phyloP scores from a whole-genome alignment of 2,797 vertebrate genomes.

The Arrhamphus sclerolepis region DNA sequence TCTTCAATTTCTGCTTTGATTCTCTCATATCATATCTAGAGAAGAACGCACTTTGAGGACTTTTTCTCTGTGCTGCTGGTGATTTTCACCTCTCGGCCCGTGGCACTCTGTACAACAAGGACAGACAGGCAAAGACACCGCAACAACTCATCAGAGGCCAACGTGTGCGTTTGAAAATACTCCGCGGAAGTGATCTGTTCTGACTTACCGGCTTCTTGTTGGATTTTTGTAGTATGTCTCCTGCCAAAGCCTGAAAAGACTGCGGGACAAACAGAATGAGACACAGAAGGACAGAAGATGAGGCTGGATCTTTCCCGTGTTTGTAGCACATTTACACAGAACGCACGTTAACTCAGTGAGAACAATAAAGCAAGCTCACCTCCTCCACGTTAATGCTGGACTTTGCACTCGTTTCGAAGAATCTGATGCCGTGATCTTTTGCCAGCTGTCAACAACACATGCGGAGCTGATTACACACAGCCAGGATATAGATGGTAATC shows the following conservation, averaged over 20 bases:
- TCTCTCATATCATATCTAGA: conserved; percentile 59
- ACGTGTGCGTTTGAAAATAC: not conserved
- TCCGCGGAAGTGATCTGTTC: not conserved
- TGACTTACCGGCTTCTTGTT: conserved; percentile 82
- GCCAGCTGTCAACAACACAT: conserved; percentile 82
- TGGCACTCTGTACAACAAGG: conserved; percentile 55
- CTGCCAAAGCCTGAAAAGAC: conserved; percentile 88
- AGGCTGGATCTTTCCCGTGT: not conserved
- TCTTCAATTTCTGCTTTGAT: conserved; percentile 15
- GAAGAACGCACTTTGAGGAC: conserved; percentile 80
- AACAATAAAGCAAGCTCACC: conserved; percentile 74
- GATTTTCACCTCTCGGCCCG: conserved; percentile 81
- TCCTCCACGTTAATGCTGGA: conserved; percentile 93
- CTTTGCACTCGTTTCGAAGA: conserved; percentile 96
- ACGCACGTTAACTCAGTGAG: not conserved
- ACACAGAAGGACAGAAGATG: not conserved
- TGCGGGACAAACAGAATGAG: conserved; percentile 44
- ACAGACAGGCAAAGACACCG: conserved; percentile 19
- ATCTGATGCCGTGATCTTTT: conserved; percentile 90
- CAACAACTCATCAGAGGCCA: not conserved
- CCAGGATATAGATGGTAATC: conserved; percentile 24
- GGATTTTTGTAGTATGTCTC: conserved; percentile 88
- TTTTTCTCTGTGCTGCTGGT: conserved; percentile 79
- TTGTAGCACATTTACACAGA: conserved; percentile 1
- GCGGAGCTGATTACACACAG: conserved; percentile 13